phyloP scores from a whole-genome alignment of 2,113 vertebrate genomes.

The Trematomus loennbergii region DNA sequence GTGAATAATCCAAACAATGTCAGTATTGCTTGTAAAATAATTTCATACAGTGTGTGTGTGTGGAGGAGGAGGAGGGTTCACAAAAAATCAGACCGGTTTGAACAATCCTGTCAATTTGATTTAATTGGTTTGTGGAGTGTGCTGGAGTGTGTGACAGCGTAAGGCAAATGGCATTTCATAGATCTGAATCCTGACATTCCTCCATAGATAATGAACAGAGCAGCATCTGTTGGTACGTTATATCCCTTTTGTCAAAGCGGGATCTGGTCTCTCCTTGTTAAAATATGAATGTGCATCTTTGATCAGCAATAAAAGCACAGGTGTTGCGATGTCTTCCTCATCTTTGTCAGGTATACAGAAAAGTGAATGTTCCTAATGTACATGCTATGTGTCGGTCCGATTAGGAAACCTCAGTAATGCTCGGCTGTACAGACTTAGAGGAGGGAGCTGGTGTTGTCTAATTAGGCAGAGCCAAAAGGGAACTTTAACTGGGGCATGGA shows the following conservation, averaged over 20 bases:
- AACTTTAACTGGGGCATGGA: constrained; percentile 68
- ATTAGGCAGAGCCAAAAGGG: constrained; percentile 57
- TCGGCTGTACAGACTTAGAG: constrained; percentile 29
- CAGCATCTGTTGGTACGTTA: constrained; percentile 57
- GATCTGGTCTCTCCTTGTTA: constrained; percentile 51
- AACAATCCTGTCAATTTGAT: constrained; percentile 77
- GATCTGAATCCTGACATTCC: constrained; percentile 76
- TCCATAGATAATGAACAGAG: constrained; percentile 72
- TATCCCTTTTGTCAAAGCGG: constrained; percentile 45
- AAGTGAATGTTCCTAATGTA: neutral
- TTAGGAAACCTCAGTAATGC: constrained; percentile 31
- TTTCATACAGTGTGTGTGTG: constrained; percentile 21
- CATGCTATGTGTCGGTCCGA: constrained; percentile 34
- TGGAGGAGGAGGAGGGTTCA: constrained; percentile 13
- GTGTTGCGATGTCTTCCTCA: constrained; percentile 47
- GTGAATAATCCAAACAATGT: constrained; percentile 63
- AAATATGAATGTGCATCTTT: constrained; percentile 63
- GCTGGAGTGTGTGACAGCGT: constrained; percentile 71
- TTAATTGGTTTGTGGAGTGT: constrained; percentile 78
- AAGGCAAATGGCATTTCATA: constrained; percentile 64
- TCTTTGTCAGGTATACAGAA: neutral
- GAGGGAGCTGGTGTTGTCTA: constrained; percentile 60
- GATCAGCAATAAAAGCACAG: constrained; percentile 66
- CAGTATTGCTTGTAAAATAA: constrained; percentile 35
- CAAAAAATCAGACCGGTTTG: constrained; percentile 65